Evolutionary conservation across 2,888 invertebrate species (phyloP), one percentile per base, ranked within the genome.

Genomic region (Agrypnus murinus): DNA sequence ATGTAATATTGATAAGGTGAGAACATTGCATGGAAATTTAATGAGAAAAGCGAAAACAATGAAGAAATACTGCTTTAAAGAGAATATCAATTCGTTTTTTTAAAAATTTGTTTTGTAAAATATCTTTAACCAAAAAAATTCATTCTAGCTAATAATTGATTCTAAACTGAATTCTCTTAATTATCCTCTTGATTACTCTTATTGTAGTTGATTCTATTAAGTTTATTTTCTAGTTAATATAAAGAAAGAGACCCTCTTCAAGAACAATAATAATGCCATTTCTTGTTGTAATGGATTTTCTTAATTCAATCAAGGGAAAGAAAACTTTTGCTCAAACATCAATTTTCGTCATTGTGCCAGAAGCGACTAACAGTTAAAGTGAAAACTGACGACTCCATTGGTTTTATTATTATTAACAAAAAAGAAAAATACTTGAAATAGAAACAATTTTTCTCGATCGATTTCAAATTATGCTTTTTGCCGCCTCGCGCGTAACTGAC

Each of bases 261-360:
- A 19, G 10, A n/a, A n/a, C n/a, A n/a, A n/a, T n/a, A n/a, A n/a
- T n/a, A 43, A 6, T 15, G 19, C 17, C 19, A 8, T 53, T 34
- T 25, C 25, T 25, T 53, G 34, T 53, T 53, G n/a, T n/a, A n/a
- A 53, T 53, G 34, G 53, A n/a, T 53, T 53, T 32, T 31, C 53
- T 34, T 53, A 53, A 53, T 53, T 53, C 53, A 53, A 53, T 53
- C n/a, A 32, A 53, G 31, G 32, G 53, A 14, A 53, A 19, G 46
- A 46, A 31, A 53, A 53, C 53, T 53, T 53, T 53, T 32, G 19
- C 19, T 32, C 53, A 32, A 53, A 34, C 53, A 53, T 53, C 53
- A 53, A 46, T 53, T 34, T 25, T 34, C 34, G 53, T 32, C 53
- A 32, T 31, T 53, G n/a, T 14, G 53, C 53, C 53, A 53, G 32